Percentiles rank a stretch among this genome's conserved stretches.
These are phyloP conservation scores for Rhombomys opimus DNA, from an alignment of 2,113 vertebrate genomes.

Conservation along the genomic window DNA sequence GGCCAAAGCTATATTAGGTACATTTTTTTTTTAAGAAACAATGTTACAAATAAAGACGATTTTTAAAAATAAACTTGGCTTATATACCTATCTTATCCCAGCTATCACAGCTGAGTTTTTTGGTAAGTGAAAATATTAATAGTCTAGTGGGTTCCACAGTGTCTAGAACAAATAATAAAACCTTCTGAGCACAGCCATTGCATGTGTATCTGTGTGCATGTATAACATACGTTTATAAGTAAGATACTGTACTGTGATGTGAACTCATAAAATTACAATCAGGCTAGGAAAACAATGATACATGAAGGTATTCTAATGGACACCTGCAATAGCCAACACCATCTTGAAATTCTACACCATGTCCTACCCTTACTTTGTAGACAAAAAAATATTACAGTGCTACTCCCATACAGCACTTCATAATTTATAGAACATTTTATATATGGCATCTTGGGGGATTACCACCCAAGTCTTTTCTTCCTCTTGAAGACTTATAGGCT, in stretches of 20 bases:
- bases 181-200: not conserved
- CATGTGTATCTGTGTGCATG: not conserved
- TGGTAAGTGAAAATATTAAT: not conserved
- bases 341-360: not conserved
- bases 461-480: constrained; percentile 27
- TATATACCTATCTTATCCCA: not conserved
- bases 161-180: constrained; percentile 22
- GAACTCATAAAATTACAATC: constrained; percentile 20
- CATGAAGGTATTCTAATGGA: not conserved
- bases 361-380: not conserved
- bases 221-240: not conserved
- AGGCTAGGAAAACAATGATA: not conserved
- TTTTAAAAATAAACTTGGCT: not conserved
- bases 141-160: not conserved
- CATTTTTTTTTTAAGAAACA: constrained; percentile 35
- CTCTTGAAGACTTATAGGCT: not conserved
- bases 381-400: constrained; percentile 21
- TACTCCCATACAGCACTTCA: constrained; percentile 5
- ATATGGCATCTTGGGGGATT: not conserved
- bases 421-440: constrained; percentile 30
- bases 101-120: not conserved
- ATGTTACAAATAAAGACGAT: constrained; percentile 15
- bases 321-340: not conserved
- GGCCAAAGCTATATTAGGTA: not conserved
- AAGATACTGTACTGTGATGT: not conserved